phyloP scores from a whole-genome alignment of 2,113 vertebrate species.

The Laticauda laticaudata region DNA sequence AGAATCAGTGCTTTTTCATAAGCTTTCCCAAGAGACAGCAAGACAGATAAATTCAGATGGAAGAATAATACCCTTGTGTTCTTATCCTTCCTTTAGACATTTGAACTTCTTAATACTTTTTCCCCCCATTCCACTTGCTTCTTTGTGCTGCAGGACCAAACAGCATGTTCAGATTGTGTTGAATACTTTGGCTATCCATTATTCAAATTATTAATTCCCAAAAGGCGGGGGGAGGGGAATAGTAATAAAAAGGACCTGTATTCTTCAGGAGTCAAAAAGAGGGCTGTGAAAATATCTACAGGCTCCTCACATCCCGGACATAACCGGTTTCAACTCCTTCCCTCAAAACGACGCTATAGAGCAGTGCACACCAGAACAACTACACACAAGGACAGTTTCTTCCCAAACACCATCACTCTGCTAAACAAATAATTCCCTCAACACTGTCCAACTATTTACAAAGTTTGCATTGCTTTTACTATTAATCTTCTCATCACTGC shows the following conservation, averaged over 20 bases:
- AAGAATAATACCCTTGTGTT: fast-evolving
- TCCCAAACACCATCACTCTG: no score
- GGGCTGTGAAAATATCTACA: no score
- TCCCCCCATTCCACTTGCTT: background rate
- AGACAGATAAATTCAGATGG: background rate
- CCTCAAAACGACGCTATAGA: no score
- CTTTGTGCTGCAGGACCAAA: background rate
- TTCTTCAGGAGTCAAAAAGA: no score
- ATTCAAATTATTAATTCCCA: conserved; percentile 26
- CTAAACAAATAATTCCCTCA: no score
- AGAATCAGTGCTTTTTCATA: conserved; percentile 2
- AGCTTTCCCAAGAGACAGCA: background rate
- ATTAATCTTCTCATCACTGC: no score
- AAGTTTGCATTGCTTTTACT: no score
- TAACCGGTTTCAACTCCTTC: no score
- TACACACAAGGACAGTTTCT: no score
- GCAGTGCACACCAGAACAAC: no score
- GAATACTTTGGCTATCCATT: conserved; percentile 15
- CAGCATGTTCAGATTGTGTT: background rate
- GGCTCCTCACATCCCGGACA: no score
- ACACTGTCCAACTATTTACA: no score
- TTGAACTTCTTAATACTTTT: background rate
- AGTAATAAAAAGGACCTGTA: background rate
- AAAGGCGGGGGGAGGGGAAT: background rate
- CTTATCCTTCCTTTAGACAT: background rate